phyloP scores from a whole-genome alignment of 2,797 vertebrate species.

The Coreius guichenoti region DNA sequence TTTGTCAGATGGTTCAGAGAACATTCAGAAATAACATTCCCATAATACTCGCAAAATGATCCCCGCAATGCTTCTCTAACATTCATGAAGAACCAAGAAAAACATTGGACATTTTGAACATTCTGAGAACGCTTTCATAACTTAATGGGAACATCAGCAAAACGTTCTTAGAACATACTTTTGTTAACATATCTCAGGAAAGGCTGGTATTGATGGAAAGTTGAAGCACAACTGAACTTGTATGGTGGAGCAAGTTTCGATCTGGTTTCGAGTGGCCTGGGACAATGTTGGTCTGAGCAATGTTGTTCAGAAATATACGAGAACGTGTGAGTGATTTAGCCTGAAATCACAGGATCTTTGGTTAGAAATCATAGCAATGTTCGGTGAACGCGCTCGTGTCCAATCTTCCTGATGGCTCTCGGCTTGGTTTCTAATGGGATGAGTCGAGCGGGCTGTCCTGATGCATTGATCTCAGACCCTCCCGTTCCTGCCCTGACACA shows the following conservation, averaged over 20 bases:
- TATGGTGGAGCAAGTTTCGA: neutral
- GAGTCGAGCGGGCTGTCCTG: conserved; percentile 60
- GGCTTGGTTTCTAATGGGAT: conserved; percentile 70
- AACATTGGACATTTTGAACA: too few species aligned
- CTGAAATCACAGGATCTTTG: neutral
- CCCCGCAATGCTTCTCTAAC: too few species aligned
- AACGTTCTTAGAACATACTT: too few species aligned
- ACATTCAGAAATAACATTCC: too few species aligned
- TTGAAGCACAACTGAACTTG: neutral
- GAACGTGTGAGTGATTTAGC: neutral
- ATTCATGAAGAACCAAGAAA: too few species aligned
- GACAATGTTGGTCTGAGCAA: neutral
- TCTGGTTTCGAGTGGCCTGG: neutral
- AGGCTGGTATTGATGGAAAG: neutral
- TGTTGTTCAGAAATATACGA: neutral
- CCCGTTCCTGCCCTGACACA: conserved; percentile 68
- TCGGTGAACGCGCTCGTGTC: neutral
- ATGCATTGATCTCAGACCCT: conserved; percentile 73
- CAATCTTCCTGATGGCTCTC: conserved; percentile 46
- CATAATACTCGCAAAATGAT: too few species aligned
- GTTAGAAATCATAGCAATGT: neutral
- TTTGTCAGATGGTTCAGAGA: too few species aligned
- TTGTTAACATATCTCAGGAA: neutral
- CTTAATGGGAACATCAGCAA: too few species aligned
- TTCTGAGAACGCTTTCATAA: too few species aligned